Evolutionary conservation across 2,888 invertebrate species (phyloP).

Genomic region (Protodeltote pygarga): DNA sequence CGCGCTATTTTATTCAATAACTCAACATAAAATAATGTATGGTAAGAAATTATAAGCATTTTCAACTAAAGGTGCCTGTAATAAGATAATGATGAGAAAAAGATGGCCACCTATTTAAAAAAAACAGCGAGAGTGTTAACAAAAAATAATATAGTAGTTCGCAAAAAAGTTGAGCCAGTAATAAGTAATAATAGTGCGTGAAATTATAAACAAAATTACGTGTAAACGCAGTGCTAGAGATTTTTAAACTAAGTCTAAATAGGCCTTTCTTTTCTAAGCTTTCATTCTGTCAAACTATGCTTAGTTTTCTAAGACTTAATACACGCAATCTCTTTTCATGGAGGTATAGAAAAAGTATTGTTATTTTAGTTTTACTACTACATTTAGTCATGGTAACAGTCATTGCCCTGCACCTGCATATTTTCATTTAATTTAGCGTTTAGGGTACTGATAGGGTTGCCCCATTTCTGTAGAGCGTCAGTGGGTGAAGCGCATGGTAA

Average conservation of each 20-base stretch:
- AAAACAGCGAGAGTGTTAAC: constrained; percentile 1
- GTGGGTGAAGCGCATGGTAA: no score
- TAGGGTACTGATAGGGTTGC: no score
- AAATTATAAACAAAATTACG: constrained; percentile 36
- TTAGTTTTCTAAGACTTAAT: no score
- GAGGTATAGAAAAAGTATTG: no score
- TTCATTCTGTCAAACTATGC: no score
- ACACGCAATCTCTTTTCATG: no score
- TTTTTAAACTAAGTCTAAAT: constrained; percentile 3
- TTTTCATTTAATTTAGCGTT: no score
- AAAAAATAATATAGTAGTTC: constrained; percentile 13
- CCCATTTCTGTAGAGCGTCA: no score
- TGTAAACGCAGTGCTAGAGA: constrained; percentile 21
- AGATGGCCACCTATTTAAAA: neutral
- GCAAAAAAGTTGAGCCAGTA: constrained; percentile 15
- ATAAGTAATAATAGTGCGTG: constrained; percentile 8
- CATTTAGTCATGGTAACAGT: no score
- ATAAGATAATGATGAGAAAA: constrained; percentile 11
- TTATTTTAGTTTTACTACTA: no score
- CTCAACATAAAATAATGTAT: neutral
- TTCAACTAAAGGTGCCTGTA: constrained; percentile 5
- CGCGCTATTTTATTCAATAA: constrained; percentile 22
- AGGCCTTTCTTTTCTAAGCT: constrained; percentile 14
- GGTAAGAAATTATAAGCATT: neutral
- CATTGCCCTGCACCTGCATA: no score